Evolutionary conservation across 2,113 vertebrate genomes (phyloP), one percentile per base, ranked within the genome.

Genomic region (Chascanopsetta lugubris): DNA sequence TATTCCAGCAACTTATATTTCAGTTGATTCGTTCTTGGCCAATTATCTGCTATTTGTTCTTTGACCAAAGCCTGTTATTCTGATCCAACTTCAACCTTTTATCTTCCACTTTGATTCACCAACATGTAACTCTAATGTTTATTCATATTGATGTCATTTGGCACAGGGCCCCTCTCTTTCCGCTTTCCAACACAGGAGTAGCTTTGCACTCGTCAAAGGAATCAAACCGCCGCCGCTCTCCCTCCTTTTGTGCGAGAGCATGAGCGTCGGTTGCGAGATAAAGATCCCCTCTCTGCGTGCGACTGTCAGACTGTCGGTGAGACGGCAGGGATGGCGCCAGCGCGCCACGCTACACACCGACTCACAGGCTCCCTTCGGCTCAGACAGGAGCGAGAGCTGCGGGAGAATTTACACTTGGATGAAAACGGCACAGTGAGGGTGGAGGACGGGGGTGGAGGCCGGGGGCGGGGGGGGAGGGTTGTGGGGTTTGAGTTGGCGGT

Each of bases 361-460:
- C 71, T 86, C 78, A 79, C 51, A 75, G 61, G 46, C 40, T 66
- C 69, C 87, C 85, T 87, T 83, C 84, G 79, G 77, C 73, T 77
- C 72, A 80, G 69, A 83, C 76, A 69, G 64, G 65, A 77, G 77
- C 55, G 50, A 56, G 47, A 78, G 75, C 87, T 77, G 61, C 84
- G 78, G 83, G 63, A 80, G 69, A 65, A 69, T 66, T 79, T 72
- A 47, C 43, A 71, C 58, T 66, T 66, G 61, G 45, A 70, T 82
- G 74, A 77, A 88, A 84, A 72, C 57, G 34, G 42, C 74, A 67
- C 53, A 40, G 54, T 27, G 32, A 57, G 38, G 34, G 47, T 21
- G 25, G 40, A 12, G 29, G 29, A 9, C 8, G 30, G 34, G 34
- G n/a, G n/a, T n/a, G n/a, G n/a, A n/a, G n/a, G n/a, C n/a, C n/a